Base-by-base conservation (phyloP, 2,888 invertebrate species). In the Caradrina kadenii region DNA sequence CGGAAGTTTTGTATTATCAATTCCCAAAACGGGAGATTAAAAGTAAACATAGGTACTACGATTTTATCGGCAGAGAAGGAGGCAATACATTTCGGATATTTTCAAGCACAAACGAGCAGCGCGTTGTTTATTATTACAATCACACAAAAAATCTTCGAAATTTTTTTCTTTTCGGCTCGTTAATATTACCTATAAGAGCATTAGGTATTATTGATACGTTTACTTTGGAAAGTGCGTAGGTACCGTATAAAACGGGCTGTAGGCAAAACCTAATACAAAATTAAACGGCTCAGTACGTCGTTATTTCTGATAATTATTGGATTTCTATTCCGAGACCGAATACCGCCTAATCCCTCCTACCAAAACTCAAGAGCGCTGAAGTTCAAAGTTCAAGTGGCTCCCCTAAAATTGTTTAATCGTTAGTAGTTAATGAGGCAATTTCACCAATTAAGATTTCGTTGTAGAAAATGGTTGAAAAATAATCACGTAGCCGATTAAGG, bases 401-500 rank as follows among this genome's bases (percentile, higher is more conserved):
- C 60, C 62, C 49, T 71, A 66, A 80, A 79, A 63, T 70, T 63
- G 80, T 78, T 76, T 71, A 63, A 80, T 78, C 80, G 66, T 79
- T 64, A 69, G 74, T 71, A 76, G 63, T 80, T 80, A 78, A 78
- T 78, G 78, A 78, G 80, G 80, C 71, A 71, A 76, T 78, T 78
- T 53, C 60, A 70, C 65, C 62, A 78, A 78, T 78, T 78, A 78
- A 80, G 66, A 78, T 63, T 78, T 61, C 64, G 71, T 80, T 78
- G 53, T 63, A 80, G 80, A 80, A 71, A 80, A 78, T 76, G 35
- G 59, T 76, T 76, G 60, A 78, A 80, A 77, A 78, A 78, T 78
- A 80, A 80, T 80, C 78, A 80, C 76, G 76, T 80, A 71, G 78
- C 76, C 80, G 78, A 78, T 78, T 80, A 80, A 53, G 80, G 76